Evolutionary conservation across 64 coral and sea anemone species (phyloP), one percentile per base, ranked within the genome.

Genomic region (Catalaphyllia jardinei): DNA sequence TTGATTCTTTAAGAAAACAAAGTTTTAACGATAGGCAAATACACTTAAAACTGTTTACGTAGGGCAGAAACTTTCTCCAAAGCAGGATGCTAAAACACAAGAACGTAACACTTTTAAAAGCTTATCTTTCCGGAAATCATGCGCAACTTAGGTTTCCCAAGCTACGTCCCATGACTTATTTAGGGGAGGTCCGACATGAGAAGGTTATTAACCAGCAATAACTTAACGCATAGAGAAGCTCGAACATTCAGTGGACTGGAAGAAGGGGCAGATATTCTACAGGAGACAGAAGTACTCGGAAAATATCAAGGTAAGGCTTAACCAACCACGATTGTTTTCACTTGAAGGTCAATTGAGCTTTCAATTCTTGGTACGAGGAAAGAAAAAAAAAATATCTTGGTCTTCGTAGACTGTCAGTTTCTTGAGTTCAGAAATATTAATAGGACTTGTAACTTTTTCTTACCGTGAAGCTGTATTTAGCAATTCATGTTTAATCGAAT

Each of bases 61-160:
- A 49, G 14, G 30, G 35, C 22, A 38, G n/a, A 71, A 85, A 20
- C 35, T 83, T 67, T 29, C 62, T 39, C 63, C 38, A 38, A 85
- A 71, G 81, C 81, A 85, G 81, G 81, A 85, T 71, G 31, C 24
- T 65, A 50, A 71, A 80, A 60, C n/a, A 42, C 42, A 42, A 49
- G 38, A 85, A 85, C 62, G 3, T 20, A 85, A 71, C 63, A 85
- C 81, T 85, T 71, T 46, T 46, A 46, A 46, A 71, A n/a, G 35
- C 60, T 83, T 83, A 71, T 85, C 62, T 85, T n/a, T 85, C 81
- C 81, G 81, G 81, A 85, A 71, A 71, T 69, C 31, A 39, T 49
- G 33, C 31, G 18, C 59, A 31, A 46, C 60, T 64, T 22, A 33
- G 18, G n/a, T 67, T 67, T 62, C 29, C 8, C 29, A 83, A 33